A percentile compares a stretch with the other conserved stretches of the same genome.
phyloP scores from a whole-genome alignment of 2,888 invertebrate genomes.

The Gortyna flavago region DNA sequence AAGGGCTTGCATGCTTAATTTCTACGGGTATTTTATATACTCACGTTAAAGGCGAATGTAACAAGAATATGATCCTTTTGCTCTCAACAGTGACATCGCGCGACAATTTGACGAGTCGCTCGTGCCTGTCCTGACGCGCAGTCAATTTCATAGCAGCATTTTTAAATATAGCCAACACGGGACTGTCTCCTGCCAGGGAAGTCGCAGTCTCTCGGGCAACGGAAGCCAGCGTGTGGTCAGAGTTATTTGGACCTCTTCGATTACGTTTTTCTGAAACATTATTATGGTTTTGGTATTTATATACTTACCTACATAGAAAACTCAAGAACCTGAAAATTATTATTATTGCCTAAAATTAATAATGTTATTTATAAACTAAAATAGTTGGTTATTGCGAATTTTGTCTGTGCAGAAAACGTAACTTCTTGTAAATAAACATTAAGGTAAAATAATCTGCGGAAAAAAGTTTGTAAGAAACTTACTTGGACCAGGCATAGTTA shows the following conservation, averaged over 20 bases:
- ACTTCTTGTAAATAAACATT: background rate
- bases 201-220: slow-evolving; percentile 78
- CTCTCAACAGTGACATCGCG: slow-evolving; percentile 97
- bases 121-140: slow-evolving; percentile 95
- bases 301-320: background rate
- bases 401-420: background rate
- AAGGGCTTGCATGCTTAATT: background rate
- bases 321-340: background rate
- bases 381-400: background rate
- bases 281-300: background rate
- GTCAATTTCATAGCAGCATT: slow-evolving; percentile 92
- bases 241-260: slow-evolving; percentile 54
- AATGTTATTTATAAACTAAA: too few relatives aligned
- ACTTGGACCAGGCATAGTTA: slow-evolving; percentile 78
- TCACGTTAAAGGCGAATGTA: slow-evolving; percentile 93
- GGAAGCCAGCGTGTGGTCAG: slow-evolving; percentile 74
- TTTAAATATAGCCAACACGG: slow-evolving; percentile 91
- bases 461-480: slow-evolving; percentile 1
- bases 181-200: slow-evolving; percentile 82
- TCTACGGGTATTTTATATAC: slow-evolving; percentile 51
- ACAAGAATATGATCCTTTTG: slow-evolving; percentile 96
- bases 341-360: too few relatives aligned
- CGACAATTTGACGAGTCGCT: slow-evolving; percentile 94
- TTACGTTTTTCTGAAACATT: slow-evolving; percentile 73
- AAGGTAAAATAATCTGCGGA: background rate